Evolutionary conservation across 64 coral and sea anemone species (phyloP).

Genomic region (Orbicella faveolata): DNA sequence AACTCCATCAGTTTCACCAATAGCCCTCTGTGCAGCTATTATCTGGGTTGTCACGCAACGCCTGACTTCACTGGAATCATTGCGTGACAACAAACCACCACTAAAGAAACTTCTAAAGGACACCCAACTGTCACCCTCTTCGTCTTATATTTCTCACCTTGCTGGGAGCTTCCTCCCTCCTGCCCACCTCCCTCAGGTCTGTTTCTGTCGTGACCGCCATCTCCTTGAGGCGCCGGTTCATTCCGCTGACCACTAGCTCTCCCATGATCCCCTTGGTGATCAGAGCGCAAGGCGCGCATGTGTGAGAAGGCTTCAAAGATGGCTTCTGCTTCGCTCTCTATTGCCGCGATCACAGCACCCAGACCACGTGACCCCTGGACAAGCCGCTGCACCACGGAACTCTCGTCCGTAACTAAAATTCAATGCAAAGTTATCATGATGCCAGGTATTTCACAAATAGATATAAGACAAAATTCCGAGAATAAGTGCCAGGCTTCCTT

Average conservation of each 20-base stretch:
- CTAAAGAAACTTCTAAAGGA: no score
- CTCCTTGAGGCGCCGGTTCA: constrained; percentile 23
- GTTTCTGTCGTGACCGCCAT: background rate
- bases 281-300: constrained; percentile 55
- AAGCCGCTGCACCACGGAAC: constrained; percentile 47
- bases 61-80: no score
- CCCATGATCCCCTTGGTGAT: constrained; percentile 19
- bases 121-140: no score
- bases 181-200: constrained; percentile 26
- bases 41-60: background rate
- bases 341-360: constrained; percentile 88
- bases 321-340: constrained; percentile 88
- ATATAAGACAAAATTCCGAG: no score
- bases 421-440: background rate
- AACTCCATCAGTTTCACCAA: background rate
- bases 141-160: background rate
- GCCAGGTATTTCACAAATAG: background rate
- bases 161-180: constrained; percentile 11
- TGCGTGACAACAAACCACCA: no score
- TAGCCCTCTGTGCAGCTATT: background rate
- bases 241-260: constrained; percentile 35
- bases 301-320: constrained; percentile 92
- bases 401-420: constrained; percentile 47
- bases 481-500: no score
- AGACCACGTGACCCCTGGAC: constrained; percentile 82